Evolutionary conservation across 2,797 vertebrate species (phyloP).

Genomic region (Hybognathus amarus): DNA sequence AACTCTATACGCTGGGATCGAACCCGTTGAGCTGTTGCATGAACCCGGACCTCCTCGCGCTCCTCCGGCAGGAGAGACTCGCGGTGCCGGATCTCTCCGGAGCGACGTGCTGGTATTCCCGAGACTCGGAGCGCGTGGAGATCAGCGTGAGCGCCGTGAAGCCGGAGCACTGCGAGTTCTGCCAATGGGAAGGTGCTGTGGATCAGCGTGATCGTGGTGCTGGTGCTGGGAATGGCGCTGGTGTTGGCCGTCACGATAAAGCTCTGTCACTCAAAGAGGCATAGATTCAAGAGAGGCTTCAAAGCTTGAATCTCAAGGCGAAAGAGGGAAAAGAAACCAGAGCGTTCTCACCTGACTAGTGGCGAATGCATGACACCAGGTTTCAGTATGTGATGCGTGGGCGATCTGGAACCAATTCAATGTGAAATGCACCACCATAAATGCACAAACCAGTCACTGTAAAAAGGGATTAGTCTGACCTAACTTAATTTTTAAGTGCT

Average conservation of each 20-base stretch:
- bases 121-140: conserved; percentile 74
- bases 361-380: background rate
- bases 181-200: conserved; percentile 69
- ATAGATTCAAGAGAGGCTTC: conserved; percentile 67
- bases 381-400: conserved; percentile 22
- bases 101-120: conserved; percentile 78
- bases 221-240: conserved; percentile 57
- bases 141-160: conserved; percentile 78
- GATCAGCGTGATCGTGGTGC: conserved; percentile 66
- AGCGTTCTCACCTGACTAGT: conserved; percentile 8
- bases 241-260: conserved; percentile 63
- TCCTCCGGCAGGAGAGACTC: conserved; percentile 82
- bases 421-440: conserved; percentile 2
- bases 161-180: conserved; percentile 83
- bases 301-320: conserved; percentile 64
- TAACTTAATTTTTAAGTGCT: too few species aligned
- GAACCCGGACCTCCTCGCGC: conserved; percentile 82
- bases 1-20: conserved; percentile 86
- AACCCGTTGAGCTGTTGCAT: conserved; percentile 93
- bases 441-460: background rate
- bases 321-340: conserved; percentile 35
- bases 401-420: background rate
- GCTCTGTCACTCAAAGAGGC: conserved; percentile 67
- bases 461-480: too few species aligned
- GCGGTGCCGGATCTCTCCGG: conserved; percentile 79